Percentiles rank a stretch among this genome's conserved stretches.
Evolutionary conservation across 2,888 invertebrate genomes (phyloP).

Genomic region (Coecobrya sp.): DNA sequence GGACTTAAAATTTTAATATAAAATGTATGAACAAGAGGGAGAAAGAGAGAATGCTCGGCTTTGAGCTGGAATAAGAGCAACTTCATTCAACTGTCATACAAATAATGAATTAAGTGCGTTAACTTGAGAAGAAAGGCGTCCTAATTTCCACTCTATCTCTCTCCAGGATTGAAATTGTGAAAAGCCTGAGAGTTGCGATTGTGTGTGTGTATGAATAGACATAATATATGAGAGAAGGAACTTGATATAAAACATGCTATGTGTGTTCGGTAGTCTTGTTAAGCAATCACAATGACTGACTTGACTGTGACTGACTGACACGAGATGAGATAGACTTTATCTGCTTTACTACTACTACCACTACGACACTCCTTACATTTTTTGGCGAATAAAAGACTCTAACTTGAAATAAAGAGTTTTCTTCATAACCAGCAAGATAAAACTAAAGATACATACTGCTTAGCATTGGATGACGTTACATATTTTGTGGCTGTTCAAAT

Average conservation of each 20-base stretch:
- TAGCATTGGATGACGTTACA: background rate
- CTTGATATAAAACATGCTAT: background rate
- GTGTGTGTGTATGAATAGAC: background rate
- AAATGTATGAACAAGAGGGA: background rate
- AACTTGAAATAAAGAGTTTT: background rate
- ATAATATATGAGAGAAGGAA: background rate
- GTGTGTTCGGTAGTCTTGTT: background rate
- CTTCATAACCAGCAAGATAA: background rate
- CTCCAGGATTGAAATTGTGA: slow-evolving; percentile 48
- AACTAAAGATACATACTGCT: background rate
- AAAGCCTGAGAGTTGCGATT: slow-evolving; percentile 20
- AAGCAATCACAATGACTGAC: slow-evolving; percentile 41
- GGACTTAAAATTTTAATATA: slow-evolving; percentile 5
- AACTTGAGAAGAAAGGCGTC: slow-evolving; percentile 53
- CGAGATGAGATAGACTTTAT: slow-evolving; percentile 39
- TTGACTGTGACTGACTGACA: slow-evolving; percentile 50
- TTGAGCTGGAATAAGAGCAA: slow-evolving; percentile 30
- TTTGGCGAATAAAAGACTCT: background rate
- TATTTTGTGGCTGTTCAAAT: background rate
- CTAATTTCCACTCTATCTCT: slow-evolving; percentile 54
- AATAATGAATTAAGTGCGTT: slow-evolving; percentile 69
- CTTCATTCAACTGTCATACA: slow-evolving; percentile 64
- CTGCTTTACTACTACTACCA: background rate
- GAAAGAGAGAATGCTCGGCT: no score
- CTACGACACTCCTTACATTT: background rate